Evolutionary conservation across 2,797 vertebrate species (phyloP).

Genomic region (Carcharodon carcharias): DNA sequence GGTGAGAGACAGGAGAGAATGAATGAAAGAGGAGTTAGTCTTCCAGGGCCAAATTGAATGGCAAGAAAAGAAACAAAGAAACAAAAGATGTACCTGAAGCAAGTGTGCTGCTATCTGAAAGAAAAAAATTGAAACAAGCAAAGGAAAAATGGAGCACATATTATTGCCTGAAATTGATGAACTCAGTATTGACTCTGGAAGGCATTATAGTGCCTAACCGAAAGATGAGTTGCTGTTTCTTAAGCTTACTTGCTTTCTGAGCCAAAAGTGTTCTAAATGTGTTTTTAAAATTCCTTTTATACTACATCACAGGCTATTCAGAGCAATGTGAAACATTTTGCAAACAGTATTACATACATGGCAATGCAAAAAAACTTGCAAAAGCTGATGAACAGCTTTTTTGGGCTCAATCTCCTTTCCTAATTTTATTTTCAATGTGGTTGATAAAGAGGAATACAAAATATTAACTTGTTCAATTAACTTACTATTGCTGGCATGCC

Average conservation of each 20-base stretch:
- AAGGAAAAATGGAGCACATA: no score
- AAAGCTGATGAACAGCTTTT: not conserved
- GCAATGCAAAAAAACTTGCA: not conserved
- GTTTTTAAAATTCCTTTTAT: not conserved
- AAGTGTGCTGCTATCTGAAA: no score
- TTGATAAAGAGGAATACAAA: not conserved
- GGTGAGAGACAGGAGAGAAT: no score
- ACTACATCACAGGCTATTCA: not conserved
- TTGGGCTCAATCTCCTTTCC: not conserved
- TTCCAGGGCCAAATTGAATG: no score
- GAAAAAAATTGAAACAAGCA: no score
- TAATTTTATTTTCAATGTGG: not conserved
- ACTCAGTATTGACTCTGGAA: no score
- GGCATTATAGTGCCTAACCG: not conserved
- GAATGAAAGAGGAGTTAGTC: no score
- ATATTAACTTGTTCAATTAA: constrained; percentile 23
- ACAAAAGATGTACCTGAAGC: no score
- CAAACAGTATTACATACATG: not conserved
- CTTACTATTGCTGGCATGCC: not conserved
- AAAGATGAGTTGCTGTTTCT: not conserved
- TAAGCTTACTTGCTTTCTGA: not conserved
- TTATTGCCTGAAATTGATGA: no score
- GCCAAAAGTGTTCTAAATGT: not conserved
- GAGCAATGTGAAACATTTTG: not conserved
- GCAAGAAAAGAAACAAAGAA: no score